phyloP scores from a whole-genome alignment of 1,140 invertebrate species.

The Cydia fagiglandana region DNA sequence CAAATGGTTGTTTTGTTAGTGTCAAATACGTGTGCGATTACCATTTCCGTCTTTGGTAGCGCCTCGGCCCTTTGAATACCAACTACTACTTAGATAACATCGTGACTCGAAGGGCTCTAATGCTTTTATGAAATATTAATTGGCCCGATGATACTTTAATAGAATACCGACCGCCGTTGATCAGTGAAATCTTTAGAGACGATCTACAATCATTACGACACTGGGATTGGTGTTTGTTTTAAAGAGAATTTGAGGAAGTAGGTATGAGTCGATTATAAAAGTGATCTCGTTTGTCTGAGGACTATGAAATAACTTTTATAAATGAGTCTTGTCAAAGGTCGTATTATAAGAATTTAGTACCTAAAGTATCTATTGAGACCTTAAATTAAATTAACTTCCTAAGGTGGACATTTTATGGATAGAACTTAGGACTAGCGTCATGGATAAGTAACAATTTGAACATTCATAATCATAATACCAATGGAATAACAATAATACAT shows the following conservation, averaged over 20 bases:
- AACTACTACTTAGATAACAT: constrained; percentile 60
- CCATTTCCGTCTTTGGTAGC: constrained; percentile 61
- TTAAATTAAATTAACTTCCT: too few species aligned
- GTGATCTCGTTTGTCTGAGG: neutral
- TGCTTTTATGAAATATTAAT: constrained; percentile 42
- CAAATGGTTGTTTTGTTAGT: constrained; percentile 36
- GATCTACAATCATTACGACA: constrained; percentile 10
- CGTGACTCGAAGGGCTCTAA: constrained; percentile 41
- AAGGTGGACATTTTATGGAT: neutral
- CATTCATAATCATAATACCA: neutral
- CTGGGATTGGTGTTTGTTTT: neutral
- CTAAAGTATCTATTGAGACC: too few species aligned
- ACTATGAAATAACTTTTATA: too few species aligned
- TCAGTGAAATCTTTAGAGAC: constrained; percentile 2
- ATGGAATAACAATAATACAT: neutral
- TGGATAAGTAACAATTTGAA: neutral
- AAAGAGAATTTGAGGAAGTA: neutral
- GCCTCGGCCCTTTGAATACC: constrained; percentile 62
- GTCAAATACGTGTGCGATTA: constrained; percentile 57
- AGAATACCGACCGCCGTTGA: constrained; percentile 25
- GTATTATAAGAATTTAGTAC: too few species aligned
- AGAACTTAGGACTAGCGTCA: neutral
- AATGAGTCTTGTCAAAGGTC: too few species aligned
- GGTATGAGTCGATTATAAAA: neutral
- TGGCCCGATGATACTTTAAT: constrained; percentile 38